Evolutionary conservation across 2,888 invertebrate species (phyloP).

Genomic region (Enoplolaimus lenunculus): DNA sequence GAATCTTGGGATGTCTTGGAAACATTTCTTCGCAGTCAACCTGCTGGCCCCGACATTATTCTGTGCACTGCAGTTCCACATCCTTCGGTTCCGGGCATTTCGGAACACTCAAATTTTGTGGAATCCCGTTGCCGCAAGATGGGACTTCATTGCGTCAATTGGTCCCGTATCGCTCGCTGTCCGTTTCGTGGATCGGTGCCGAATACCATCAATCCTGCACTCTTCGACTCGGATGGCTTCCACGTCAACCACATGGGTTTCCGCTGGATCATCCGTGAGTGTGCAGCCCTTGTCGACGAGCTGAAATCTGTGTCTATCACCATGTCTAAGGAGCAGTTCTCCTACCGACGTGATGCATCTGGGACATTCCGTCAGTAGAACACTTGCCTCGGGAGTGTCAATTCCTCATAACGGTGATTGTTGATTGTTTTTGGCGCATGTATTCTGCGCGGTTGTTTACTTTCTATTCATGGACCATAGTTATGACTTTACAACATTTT

Average conservation of each 20-base stretch:
- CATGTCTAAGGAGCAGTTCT: background rate
- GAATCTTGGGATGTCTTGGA: background rate
- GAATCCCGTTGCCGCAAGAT: background rate
- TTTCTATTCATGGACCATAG: background rate
- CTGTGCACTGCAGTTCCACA: background rate
- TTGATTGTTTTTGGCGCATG: conserved; percentile 1
- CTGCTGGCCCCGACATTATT: background rate
- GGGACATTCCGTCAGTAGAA: too few species aligned
- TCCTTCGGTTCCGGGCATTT: background rate
- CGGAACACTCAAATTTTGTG: background rate
- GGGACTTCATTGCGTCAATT: background rate
- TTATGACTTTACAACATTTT: background rate
- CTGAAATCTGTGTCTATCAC: background rate
- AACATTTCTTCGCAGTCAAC: background rate
- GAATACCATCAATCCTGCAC: background rate
- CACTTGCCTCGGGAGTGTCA: too few species aligned
- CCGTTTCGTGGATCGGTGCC: background rate
- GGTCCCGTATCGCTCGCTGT: background rate
- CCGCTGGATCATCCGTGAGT: background rate
- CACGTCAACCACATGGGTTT: background rate
- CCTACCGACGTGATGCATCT: background rate
- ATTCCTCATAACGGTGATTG: too few species aligned
- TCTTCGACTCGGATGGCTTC: background rate
- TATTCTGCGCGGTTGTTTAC: background rate
- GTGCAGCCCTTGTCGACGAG: background rate